Percentiles rank a stretch among this genome's conserved stretches.
phyloP scores from a whole-genome alignment of 1,140 invertebrate species.

The Ceratosolen fusciceps region DNA sequence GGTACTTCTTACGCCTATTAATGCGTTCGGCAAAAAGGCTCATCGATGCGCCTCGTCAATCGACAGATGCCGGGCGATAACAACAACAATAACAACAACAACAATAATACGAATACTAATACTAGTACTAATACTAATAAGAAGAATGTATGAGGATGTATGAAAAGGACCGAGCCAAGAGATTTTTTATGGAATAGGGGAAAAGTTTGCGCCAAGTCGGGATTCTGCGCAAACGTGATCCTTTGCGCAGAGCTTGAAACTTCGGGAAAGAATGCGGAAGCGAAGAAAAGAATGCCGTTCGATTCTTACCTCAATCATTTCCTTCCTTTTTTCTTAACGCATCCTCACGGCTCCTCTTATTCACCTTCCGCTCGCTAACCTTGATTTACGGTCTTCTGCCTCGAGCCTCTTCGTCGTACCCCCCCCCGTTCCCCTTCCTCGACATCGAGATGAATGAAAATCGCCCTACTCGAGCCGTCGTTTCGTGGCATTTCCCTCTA shows the following conservation, averaged over 20 bases:
- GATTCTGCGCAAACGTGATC: neutral
- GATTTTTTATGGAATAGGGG: conserved; percentile 4
- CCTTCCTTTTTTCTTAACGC: conserved; percentile 30
- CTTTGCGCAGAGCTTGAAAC: conserved; percentile 11
- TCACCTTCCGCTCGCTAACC: conserved; percentile 5
- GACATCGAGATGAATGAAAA: neutral
- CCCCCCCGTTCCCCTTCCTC: neutral
- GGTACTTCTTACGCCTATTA: too few relatives aligned
- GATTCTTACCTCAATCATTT: conserved; percentile 33
- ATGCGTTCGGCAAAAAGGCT: too few relatives aligned
- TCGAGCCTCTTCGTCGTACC: neutral
- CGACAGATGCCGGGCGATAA: neutral
- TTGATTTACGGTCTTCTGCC: neutral
- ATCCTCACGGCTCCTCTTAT: conserved; percentile 14
- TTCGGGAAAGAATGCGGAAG: conserved; percentile 36
- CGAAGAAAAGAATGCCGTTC: conserved; percentile 23
- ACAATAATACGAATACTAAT: too few relatives aligned
- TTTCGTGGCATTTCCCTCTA: too few relatives aligned
- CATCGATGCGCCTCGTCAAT: too few relatives aligned
- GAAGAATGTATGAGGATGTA: conserved; percentile 8
- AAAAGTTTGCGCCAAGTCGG: neutral
- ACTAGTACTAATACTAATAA: neutral
- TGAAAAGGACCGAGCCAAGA: neutral
- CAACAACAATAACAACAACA: neutral
- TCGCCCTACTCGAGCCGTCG: neutral